Conservation (phyloP, 2,888 invertebrate genomes). For the Hylaea fasciaria region DNA sequence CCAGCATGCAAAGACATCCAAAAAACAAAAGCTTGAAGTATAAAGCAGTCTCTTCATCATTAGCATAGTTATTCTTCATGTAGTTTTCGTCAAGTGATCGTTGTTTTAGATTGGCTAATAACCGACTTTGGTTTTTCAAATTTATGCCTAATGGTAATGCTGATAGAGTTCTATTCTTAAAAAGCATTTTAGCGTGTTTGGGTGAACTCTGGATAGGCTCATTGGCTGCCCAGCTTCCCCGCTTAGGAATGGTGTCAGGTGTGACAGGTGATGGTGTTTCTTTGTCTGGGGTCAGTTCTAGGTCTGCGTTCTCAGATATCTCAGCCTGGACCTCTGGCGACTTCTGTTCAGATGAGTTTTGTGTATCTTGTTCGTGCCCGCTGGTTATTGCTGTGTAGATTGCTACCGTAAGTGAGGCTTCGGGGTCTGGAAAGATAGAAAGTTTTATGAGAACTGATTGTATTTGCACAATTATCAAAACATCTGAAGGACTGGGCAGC, state of each 20-base stretch:
- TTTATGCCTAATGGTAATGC: conserved; percentile 72
- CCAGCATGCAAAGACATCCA: conserved; percentile 91
- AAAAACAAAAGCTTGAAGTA: conserved; percentile 92
- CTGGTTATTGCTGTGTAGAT: conserved; percentile 63
- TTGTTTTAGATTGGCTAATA: conserved; percentile 73
- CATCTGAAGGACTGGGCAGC: too few species aligned
- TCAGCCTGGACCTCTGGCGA: conserved; percentile 57
- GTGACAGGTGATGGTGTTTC: conserved; percentile 66
- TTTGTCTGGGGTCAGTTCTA: conserved; percentile 69
- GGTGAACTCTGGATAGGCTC: conserved; percentile 61
- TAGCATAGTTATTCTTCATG: conserved; percentile 72
- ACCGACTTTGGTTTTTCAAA: conserved; percentile 67
- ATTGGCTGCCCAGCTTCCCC: conserved; percentile 66
- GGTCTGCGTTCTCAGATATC: conserved; percentile 57
- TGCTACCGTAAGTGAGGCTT: conserved; percentile 67
- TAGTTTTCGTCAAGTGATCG: conserved; percentile 76
- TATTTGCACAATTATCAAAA: too few species aligned
- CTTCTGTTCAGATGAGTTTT: conserved; percentile 52
- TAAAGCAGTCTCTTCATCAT: conserved; percentile 86
- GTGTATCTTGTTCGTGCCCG: conserved; percentile 38
- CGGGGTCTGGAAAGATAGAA: conserved; percentile 64
- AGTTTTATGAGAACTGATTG: too few species aligned
- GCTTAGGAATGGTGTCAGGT: conserved; percentile 61
- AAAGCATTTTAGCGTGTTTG: conserved; percentile 74
- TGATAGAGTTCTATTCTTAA: conserved; percentile 78